phyloP scores from a whole-genome alignment of 2,113 vertebrate genomes.

The Falcunculus frontatus region DNA sequence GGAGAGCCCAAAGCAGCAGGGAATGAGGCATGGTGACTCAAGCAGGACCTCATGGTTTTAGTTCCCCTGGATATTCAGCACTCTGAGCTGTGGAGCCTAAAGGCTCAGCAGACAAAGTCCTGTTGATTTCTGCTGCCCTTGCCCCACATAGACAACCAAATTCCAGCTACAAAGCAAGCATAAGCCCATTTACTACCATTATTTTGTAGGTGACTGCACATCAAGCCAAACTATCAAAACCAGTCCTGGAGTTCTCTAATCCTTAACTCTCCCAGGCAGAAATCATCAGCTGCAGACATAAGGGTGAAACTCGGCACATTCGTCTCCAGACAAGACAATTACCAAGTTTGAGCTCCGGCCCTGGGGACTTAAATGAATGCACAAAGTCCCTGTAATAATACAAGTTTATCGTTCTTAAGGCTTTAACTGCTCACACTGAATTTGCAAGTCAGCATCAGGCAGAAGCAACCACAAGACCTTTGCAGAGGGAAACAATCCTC shows the following conservation, averaged over 20 bases:
- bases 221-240: neutral
- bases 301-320: neutral
- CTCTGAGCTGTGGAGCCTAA: neutral
- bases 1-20: neutral
- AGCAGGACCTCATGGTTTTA: neutral
- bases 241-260: neutral
- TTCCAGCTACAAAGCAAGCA: neutral
- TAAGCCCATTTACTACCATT: neutral
- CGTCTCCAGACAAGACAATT: neutral
- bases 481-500: neutral
- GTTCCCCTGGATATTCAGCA: neutral
- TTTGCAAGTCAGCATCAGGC: neutral
- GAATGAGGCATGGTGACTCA: neutral
- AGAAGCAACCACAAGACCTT: neutral
- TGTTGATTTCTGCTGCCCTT: neutral
- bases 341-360: neutral
- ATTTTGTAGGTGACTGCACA: neutral
- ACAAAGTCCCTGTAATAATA: neutral
- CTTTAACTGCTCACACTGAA: neutral
- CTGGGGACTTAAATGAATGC: neutral
- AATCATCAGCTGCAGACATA: neutral
- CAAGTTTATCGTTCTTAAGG: neutral
- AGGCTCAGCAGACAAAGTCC: neutral
- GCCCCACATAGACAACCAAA: neutral
- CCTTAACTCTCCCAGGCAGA: neutral